These are phyloP conservation scores for Microcaecilia unicolor DNA, from an alignment of 2,797 vertebrate species.

Conservation along the genomic window DNA sequence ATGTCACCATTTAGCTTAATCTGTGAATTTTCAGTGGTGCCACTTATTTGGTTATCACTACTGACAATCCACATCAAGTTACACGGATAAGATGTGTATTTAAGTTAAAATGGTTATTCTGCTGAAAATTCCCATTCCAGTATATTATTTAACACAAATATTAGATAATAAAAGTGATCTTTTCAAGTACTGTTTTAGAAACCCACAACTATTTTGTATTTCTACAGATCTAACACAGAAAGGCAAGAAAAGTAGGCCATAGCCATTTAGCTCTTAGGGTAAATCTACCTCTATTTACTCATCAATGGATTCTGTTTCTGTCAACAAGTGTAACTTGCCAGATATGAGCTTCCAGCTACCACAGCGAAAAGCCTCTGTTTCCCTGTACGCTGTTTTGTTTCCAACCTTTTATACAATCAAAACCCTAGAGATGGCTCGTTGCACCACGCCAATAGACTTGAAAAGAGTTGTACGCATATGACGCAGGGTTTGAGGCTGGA, in stretches of 20 bases:
- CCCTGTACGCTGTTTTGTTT: slow-evolving; percentile 34
- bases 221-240: slow-evolving; percentile 77
- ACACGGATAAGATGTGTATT: too few relatives aligned
- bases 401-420: too few relatives aligned
- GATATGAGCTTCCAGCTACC: slow-evolving; percentile 18
- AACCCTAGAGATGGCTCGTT: too few relatives aligned
- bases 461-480: too few relatives aligned
- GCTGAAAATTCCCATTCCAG: too few relatives aligned
- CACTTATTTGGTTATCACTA: too few relatives aligned
- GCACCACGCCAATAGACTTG: too few relatives aligned
- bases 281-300: slow-evolving; percentile 45
- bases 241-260: slow-evolving; percentile 74
- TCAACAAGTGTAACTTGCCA: slow-evolving; percentile 1
- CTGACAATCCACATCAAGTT: too few relatives aligned
- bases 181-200: slow-evolving; percentile 35
- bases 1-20: too few relatives aligned
- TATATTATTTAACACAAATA: not conserved
- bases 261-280: slow-evolving; percentile 73
- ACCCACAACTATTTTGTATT: slow-evolving; percentile 72
- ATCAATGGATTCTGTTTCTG: slow-evolving; percentile 45
- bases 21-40: too few relatives aligned
- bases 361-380: slow-evolving; percentile 17
- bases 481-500: too few relatives aligned
- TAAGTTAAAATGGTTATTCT: too few relatives aligned
- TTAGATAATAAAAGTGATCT: slow-evolving; percentile 4